phyloP scores from a whole-genome alignment of 1,140 invertebrate species.

The Lepidostoma basale region DNA sequence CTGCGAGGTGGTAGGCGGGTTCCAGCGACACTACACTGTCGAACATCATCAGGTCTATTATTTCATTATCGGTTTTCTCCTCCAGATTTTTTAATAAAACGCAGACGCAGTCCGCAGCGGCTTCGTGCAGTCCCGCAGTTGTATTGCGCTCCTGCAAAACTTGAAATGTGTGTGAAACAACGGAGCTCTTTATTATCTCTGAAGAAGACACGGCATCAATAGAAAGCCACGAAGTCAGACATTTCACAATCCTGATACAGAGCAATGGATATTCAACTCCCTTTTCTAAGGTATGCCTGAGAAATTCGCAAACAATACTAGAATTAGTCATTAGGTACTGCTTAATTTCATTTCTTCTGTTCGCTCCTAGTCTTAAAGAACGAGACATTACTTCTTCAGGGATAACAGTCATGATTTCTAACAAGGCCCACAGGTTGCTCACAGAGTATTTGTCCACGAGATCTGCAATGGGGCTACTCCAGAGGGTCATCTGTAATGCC shows the following conservation, averaged over 20 bases:
- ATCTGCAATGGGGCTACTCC: slow-evolving; percentile 88
- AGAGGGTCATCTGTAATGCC: slow-evolving; percentile 90
- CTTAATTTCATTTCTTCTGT: slow-evolving; percentile 83
- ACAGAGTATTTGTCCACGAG: slow-evolving; percentile 76
- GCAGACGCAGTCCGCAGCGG: slow-evolving; percentile 90
- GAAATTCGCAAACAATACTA: slow-evolving; percentile 72
- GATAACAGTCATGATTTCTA: slow-evolving; percentile 91
- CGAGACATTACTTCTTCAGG: slow-evolving; percentile 94
- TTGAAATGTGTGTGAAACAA: slow-evolving; percentile 73
- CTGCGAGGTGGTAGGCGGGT: slow-evolving; percentile 87
- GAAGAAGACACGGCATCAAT: slow-evolving; percentile 72
- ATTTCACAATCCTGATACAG: slow-evolving; percentile 70
- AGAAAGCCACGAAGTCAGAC: slow-evolving; percentile 81
- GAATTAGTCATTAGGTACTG: slow-evolving; percentile 74
- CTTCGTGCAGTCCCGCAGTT: slow-evolving; percentile 80
- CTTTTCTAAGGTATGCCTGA: slow-evolving; percentile 74
- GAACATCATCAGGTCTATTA: slow-evolving; percentile 80
- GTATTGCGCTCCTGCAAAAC: slow-evolving; percentile 69
- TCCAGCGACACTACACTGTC: slow-evolving; percentile 81
- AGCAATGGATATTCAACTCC: slow-evolving; percentile 59
- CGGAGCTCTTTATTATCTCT: slow-evolving; percentile 69
- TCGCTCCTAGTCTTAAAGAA: slow-evolving; percentile 86
- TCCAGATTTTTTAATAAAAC: slow-evolving; percentile 80
- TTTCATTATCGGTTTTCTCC: slow-evolving; percentile 70
- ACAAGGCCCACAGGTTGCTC: slow-evolving; percentile 74